A percentile compares a stretch with the other conserved stretches of the same genome.
Conservation (phyloP, 2,888 invertebrate species). For the Apodemia zela region DNA sequence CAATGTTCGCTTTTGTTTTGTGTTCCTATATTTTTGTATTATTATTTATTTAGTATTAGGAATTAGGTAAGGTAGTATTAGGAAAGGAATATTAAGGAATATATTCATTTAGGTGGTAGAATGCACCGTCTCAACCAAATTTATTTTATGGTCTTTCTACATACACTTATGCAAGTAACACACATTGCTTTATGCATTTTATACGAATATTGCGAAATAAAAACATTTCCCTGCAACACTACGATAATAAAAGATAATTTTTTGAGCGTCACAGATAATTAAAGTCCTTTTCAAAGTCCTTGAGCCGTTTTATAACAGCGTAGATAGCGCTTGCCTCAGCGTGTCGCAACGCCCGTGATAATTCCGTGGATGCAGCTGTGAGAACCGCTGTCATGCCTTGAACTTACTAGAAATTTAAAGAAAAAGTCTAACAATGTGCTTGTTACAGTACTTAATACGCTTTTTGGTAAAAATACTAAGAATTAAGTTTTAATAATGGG, state of each 20-base stretch:
- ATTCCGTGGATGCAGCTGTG: conserved; percentile 31
- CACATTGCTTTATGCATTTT: background rate
- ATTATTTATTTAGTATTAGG: no score
- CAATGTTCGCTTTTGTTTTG: background rate
- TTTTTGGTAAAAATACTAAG: conserved; percentile 14
- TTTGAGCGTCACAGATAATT: background rate
- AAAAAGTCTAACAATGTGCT: conserved; percentile 24
- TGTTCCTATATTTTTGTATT: background rate
- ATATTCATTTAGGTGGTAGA: no score
- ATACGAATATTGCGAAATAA: background rate
- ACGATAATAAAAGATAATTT: background rate
- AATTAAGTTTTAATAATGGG: conserved; percentile 3
- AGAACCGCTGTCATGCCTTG: conserved; percentile 31
- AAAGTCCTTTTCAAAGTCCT: conserved; percentile 16
- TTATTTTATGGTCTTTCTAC: no score
- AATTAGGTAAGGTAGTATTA: no score
- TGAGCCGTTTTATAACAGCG: conserved; percentile 9
- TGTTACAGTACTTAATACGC: background rate
- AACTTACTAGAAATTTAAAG: conserved; percentile 35
- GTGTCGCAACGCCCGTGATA: conserved; percentile 22
- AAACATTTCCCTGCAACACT: background rate
- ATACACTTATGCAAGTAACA: background rate
- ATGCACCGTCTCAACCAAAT: no score
- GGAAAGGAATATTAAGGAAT: no score
- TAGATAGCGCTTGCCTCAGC: conserved; percentile 6